Conservation (phyloP, 2,888 invertebrate genomes). For the Chydorus sphaericus region DNA sequence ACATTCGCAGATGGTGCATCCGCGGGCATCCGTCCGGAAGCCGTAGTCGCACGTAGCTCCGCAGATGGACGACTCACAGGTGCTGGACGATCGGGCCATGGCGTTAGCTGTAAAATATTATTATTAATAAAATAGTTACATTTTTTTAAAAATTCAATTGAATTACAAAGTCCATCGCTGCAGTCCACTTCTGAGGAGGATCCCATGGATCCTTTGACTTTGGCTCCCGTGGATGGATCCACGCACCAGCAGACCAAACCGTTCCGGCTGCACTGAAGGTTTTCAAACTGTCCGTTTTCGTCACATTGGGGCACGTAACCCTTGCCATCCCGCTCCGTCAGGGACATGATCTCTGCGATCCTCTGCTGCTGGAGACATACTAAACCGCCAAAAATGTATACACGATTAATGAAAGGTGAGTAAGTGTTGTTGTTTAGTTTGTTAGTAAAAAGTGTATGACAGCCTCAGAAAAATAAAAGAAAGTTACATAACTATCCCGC, state of each 20-base stretch:
- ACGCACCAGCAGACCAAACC: slow-evolving; percentile 81
- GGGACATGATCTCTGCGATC: slow-evolving; percentile 56
- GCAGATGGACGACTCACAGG: slow-evolving; percentile 57
- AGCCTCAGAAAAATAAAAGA: too few relatives aligned
- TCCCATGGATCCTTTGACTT: slow-evolving; percentile 64
- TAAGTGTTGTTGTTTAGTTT: too few relatives aligned
- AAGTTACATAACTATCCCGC: too few relatives aligned
- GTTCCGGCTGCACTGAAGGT: slow-evolving; percentile 67
- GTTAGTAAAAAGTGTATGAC: too few relatives aligned
- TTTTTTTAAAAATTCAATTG: too few relatives aligned
- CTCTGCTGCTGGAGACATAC: slow-evolving; percentile 63
- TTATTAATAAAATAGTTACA: too few relatives aligned
- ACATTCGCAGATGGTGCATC: slow-evolving; percentile 72
- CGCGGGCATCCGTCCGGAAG: slow-evolving; percentile 50
- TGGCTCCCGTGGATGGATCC: slow-evolving; percentile 50
- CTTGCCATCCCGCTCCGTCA: slow-evolving; percentile 61
- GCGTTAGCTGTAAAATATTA: slow-evolving; percentile 11
- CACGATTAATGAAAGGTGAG: too few relatives aligned
- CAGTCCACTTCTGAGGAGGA: slow-evolving; percentile 54
- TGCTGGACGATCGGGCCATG: slow-evolving; percentile 21
- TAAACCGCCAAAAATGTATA: too few relatives aligned
- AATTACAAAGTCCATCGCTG: slow-evolving; percentile 24
- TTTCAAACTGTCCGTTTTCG: slow-evolving; percentile 46
- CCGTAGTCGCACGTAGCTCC: slow-evolving; percentile 74
- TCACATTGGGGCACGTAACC: slow-evolving; percentile 73